Evolutionary conservation across 2,113 vertebrate genomes (phyloP), one percentile per base, ranked within the genome.

Genomic region (Anarhynchus alexandrinus): DNA sequence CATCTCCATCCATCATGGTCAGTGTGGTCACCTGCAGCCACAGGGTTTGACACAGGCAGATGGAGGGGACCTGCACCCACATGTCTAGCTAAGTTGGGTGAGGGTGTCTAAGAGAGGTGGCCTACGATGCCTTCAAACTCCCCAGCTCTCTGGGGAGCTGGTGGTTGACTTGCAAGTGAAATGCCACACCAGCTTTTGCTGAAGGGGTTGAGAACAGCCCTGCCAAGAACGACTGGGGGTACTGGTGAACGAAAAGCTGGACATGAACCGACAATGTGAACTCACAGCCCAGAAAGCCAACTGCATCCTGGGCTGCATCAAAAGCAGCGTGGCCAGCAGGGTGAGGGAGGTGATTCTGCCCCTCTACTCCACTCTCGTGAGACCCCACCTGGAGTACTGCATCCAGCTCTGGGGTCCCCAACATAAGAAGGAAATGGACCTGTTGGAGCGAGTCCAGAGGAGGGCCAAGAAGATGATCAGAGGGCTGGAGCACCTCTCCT

Each of bases 1-100:
- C 0, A 0, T n/a, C 43, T 77, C 52, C 27, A 19, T 40, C 66
- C 1, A 0, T 58, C 5, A 1, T 16, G 3, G 1, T 38, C 15
- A 45, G 15, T 10, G 22, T 38, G 59, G 54, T 47, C 9, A 4
- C 30, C 45, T 62, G 38, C 45, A 64, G 49, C 43, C 11, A 5
- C 7, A 43, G 74, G 19, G 19, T 73, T 65, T 73, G 73, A 30
- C 3, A 2, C 15, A 57, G 71, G 21, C 18, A 22, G 13, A 20
- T 0, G 1, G 65, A 78, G 34, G 22, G 22, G 23, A 79, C 32
- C 42, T 5, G 7, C 18, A 23, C 12, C 4, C 42, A 27, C 66
- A 42, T 5, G 6, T 32, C 27, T 58, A 55, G 14, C 45, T 82
- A 45, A 62, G 17, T 1, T 54, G 61, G 38, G 51, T 3, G 11